Evolutionary conservation across 1,140 invertebrate species (phyloP).

Genomic region (Euschistus heros): DNA sequence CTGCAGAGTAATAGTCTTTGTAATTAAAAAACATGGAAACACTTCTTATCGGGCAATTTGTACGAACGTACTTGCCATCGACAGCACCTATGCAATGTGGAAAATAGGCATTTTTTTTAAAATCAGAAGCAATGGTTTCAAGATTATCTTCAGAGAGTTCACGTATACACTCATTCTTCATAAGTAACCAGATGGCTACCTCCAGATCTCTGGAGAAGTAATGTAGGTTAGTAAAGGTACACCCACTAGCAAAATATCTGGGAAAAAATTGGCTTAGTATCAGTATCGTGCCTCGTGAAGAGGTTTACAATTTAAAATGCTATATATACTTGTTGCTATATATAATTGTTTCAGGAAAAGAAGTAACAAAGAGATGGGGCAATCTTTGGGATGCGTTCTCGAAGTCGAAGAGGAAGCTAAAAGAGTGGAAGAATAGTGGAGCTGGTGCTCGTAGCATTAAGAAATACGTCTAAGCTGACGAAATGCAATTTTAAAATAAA

Average conservation of each 20-base stretch:
- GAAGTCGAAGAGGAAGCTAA: conserved; percentile 24
- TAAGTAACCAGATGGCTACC: conserved; percentile 27
- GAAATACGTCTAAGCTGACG: conserved; percentile 26
- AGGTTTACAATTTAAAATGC: no score
- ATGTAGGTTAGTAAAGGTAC: conserved; percentile 29
- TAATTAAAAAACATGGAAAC: no score
- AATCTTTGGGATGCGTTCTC: conserved; percentile 27
- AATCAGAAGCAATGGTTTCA: conserved; percentile 31
- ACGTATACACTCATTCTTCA: conserved; percentile 22
- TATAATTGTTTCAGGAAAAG: no score
- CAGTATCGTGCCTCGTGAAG: no score
- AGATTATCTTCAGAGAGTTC: conserved; percentile 29
- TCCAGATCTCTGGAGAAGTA: conserved; percentile 24
- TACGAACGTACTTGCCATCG: conserved; percentile 36
- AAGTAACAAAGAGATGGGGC: conserved; percentile 26
- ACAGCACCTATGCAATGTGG: conserved; percentile 38
- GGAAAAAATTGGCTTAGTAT: no score
- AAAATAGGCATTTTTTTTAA: conserved; percentile 35
- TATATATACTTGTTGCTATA: no score
- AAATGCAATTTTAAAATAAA: conserved; percentile 32
- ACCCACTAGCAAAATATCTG: conserved; percentile 29
- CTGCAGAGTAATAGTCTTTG: no score
- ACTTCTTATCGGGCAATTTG: no score
- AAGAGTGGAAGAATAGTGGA: no score
- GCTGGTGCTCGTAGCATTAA: conserved; percentile 24